These are phyloP conservation scores for Monomorium pharaonis DNA, from an alignment of 1,140 invertebrate species.

Conservation along the genomic window DNA sequence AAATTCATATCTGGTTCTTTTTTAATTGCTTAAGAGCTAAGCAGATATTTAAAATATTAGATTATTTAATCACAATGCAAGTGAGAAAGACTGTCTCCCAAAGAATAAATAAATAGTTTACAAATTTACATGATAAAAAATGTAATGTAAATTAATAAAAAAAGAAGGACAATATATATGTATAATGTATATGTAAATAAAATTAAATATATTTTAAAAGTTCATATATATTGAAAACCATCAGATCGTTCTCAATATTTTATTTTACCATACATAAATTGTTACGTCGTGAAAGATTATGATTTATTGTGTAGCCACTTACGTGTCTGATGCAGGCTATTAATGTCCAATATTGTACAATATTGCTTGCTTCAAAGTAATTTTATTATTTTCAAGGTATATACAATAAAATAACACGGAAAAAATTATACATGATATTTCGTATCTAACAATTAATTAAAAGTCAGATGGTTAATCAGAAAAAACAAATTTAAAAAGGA, in stretches of 20 bases:
- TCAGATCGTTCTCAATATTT: neutral
- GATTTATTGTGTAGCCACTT: neutral
- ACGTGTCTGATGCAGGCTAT: neutral
- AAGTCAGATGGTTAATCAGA: neutral
- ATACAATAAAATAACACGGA: slow-evolving; percentile 1
- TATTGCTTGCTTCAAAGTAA: neutral
- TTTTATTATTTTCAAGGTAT: slow-evolving; percentile 1
- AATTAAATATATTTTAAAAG: slow-evolving; percentile 20
- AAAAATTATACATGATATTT: slow-evolving; percentile 25
- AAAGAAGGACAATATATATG: neutral
- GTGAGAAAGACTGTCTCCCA: neutral
- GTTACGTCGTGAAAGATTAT: neutral
- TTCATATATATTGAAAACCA: slow-evolving; percentile 22
- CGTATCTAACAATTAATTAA: neutral
- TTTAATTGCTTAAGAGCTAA: neutral
- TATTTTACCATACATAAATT: neutral
- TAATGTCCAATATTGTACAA: neutral
- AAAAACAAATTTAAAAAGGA: slow-evolving; percentile 23
- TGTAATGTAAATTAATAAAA: neutral
- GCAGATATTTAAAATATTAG: neutral
- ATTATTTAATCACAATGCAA: neutral
- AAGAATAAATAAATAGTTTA: neutral
- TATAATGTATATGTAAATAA: no score
- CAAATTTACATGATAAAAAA: neutral
- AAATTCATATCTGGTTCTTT: neutral